Conservation (phyloP, 1,140 invertebrate genomes). For the Drosophila repletoides region DNA sequence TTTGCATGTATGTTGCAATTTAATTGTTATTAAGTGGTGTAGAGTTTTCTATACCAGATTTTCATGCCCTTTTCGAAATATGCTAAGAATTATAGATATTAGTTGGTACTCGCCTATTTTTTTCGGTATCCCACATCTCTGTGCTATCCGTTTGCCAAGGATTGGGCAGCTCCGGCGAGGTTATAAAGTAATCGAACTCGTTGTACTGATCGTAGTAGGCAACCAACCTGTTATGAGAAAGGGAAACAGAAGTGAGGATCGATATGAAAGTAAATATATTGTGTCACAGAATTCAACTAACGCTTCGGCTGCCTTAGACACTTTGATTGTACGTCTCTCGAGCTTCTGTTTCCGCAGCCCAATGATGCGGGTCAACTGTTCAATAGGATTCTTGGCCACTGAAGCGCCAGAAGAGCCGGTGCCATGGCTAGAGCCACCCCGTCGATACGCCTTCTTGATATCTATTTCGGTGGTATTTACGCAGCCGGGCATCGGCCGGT, state of each 20-base stretch:
- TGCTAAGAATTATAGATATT: too few species aligned
- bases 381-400: slow-evolving; percentile 79
- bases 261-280: too few species aligned
- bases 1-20: too few species aligned
- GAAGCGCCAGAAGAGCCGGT: slow-evolving; percentile 78
- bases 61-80: too few species aligned
- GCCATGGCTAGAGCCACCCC: slow-evolving; percentile 80
- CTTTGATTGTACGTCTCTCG: slow-evolving; percentile 91
- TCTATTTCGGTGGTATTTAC: slow-evolving; percentile 99
- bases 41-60: too few species aligned
- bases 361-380: slow-evolving; percentile 79
- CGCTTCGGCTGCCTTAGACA: slow-evolving; percentile 98
- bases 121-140: slow-evolving; percentile 98
- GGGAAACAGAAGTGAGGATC: too few species aligned
- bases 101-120: slow-evolving; percentile 88
- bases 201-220: slow-evolving; percentile 98
- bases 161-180: slow-evolving; percentile 94
- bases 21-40: too few species aligned
- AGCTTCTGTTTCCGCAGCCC: slow-evolving; percentile 79
- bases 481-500: slow-evolving; percentile 98
- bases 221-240: slow-evolving; percentile 93
- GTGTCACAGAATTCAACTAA: too few species aligned
- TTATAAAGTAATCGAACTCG: slow-evolving; percentile 97
- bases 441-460: slow-evolving; percentile 96
- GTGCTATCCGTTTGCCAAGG: slow-evolving; percentile 98